Base-by-base conservation (phyloP, 2,113 vertebrate genomes). In the Gavia stellata region DNA sequence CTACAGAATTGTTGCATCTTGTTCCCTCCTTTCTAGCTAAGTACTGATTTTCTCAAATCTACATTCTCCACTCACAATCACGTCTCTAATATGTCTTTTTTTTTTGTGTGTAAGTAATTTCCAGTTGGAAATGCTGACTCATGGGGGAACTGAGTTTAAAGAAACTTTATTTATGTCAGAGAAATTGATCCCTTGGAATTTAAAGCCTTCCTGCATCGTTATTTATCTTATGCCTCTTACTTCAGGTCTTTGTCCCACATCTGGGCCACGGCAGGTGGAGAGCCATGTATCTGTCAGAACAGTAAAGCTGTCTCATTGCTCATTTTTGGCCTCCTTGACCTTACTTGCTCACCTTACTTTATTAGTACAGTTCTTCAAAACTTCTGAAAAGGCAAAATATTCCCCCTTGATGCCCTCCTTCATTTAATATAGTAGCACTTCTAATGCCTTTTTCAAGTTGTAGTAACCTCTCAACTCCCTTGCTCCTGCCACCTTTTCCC, bases 311-410 rank as follows among this genome's bases (percentile, higher is more conserved):
- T 53, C 94, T 95, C 95, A 94, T 87, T 89, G 61, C 81, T 96
- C 95, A 92, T 87, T 94, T 95, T 70, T 95, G 73, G 70, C 84
- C 84, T 73, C n/a, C 78, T 85, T 75, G 92, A 94, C 95, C 95
- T 94, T 70, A 55, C n/a, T 10, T 87, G 55, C 45, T 92, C 68
- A 45, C 86, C 78, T 94, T 58, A 38, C 58, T 95, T 94, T 92
- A 68, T 97, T 77, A 82, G 66, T 21, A 36, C 49, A 55, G 70
- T 68, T 85, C 92, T 82, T 87, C 74, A 82, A 68, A 93, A 95
- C 42, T 80, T 83, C 36, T 55, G 52, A 86, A 86, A 95, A 93
- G 82, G 59, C 55, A 62, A 81, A 95, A 65, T 86, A 92, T 86
- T 72, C n/a, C 65, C 70, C 40, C 66, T 75, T 42, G 55, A 65